Evolutionary conservation across 1,140 invertebrate genomes (phyloP), one percentile per base, ranked within the genome.

Genomic region (Sycophaga agraensis): DNA sequence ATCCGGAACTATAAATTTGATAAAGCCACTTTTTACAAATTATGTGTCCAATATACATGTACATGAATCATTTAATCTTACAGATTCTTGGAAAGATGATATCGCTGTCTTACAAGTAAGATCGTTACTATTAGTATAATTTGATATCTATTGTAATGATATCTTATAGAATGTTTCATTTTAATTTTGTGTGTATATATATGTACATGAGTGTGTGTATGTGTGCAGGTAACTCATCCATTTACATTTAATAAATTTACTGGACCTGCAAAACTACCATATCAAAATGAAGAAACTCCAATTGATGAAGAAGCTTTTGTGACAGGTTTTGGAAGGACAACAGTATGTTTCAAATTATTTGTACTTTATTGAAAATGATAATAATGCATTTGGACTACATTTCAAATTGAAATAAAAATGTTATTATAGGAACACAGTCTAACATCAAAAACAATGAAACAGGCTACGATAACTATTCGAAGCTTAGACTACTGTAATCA

Each of bases 41-140:
- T 40, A 58, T 16, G 21, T 43, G 12, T 11, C 22, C 6, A 22
- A 46, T 4, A 50, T 58, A 28, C n/a, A 50, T 39, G 14, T 58
- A 14, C 55, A 51, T 24, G 40, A 53, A 21, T 21, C 43, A 5
- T 56, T 24, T 11, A 19, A 51, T 14, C 21, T 26, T 4, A 4
- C 46, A 22, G 42, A 58, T 31, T 53, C 46, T 8, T 57, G 45
- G 37, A 28, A 26, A 19, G 48, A 63, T 31, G 61, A 63, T 53
- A 63, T 63, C 22, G 61, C 54, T 31, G 24, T 63, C 19, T 14
- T 63, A 21, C 45, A 35, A 51, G 61, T 63, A 28, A 54, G 55
- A 9, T 40, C n/a, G 8, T 40, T 16, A 40, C 4, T 40, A 14
- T 16, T 14, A 40, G n/a, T 40, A 4, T 40, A n/a, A 8, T 7